phyloP scores from a whole-genome alignment of 2,888 invertebrate genomes.

The Nomada ferruginata region DNA sequence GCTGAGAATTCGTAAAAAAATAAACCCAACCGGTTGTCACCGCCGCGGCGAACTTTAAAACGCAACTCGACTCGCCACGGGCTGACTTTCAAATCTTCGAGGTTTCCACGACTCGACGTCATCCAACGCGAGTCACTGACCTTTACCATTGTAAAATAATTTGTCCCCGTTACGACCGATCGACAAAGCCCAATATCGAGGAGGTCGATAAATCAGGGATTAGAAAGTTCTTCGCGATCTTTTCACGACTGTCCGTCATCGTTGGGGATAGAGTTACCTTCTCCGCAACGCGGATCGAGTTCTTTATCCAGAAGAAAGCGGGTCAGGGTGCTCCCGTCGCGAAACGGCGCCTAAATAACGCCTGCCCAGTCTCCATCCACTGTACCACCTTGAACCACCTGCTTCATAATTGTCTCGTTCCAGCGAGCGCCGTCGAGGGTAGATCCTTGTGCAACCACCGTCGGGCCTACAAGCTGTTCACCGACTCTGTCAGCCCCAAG shows the following conservation, averaged over 20 bases:
- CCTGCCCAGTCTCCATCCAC: background rate
- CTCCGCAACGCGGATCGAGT: conserved; percentile 72
- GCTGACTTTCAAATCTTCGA: background rate
- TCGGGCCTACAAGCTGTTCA: conserved; percentile 96
- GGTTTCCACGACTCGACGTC: background rate
- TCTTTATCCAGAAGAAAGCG: conserved; percentile 73
- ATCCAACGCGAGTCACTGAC: background rate
- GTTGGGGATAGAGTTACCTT: conserved; percentile 72
- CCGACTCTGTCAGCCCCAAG: conserved; percentile 95
- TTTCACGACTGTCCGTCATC: conserved; percentile 69
- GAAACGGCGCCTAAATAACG: conserved; percentile 17
- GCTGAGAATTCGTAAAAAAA: no score
- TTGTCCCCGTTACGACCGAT: background rate
- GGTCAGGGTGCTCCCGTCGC: conserved; percentile 61
- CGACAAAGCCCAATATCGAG: background rate
- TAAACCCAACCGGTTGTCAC: background rate
- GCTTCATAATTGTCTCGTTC: conserved; percentile 37
- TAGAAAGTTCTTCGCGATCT: conserved; percentile 76
- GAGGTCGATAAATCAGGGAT: conserved; percentile 67
- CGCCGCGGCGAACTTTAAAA: no score
- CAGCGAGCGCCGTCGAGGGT: conserved; percentile 92
- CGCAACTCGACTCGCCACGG: background rate
- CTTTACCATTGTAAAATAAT: background rate
- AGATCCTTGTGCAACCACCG: conserved; percentile 96
- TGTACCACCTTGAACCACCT: no score